Percentiles rank a stretch among this genome's conserved stretches.
These are phyloP conservation scores for Apantesis nais DNA, from an alignment of 2,888 invertebrate species.

Conservation along the genomic window DNA sequence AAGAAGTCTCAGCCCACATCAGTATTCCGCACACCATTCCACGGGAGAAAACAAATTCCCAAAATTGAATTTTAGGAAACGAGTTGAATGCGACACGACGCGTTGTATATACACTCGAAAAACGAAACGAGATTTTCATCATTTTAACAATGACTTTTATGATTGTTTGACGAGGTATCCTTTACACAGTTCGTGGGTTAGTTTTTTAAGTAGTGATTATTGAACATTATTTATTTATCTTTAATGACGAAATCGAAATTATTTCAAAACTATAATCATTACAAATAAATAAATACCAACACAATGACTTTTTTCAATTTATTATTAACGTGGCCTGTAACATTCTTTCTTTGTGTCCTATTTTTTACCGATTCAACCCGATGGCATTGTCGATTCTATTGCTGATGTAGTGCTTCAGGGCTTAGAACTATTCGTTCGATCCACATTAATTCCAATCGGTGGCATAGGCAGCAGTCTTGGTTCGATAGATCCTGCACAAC, in stretches of 20 bases:
- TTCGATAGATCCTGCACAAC: too few relatives aligned
- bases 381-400: too few relatives aligned
- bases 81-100: slow-evolving; percentile 85
- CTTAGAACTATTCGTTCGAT: too few relatives aligned
- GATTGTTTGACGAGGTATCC: slow-evolving; percentile 36
- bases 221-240: background rate
- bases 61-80: slow-evolving; percentile 86
- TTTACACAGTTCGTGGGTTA: slow-evolving; percentile 17
- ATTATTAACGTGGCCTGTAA: too few relatives aligned
- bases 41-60: slow-evolving; percentile 84
- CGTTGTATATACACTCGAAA: slow-evolving; percentile 78
- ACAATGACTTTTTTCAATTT: too few relatives aligned
- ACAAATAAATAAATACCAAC: too few relatives aligned
- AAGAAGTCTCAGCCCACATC: slow-evolving; percentile 67
- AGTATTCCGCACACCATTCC: slow-evolving; percentile 80
- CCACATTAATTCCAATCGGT: too few relatives aligned
- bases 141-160: slow-evolving; percentile 76
- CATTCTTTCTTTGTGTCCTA: too few relatives aligned
- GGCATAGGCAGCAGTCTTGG: too few relatives aligned
- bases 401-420: too few relatives aligned
- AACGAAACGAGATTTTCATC: slow-evolving; percentile 80
- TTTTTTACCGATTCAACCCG: too few relatives aligned
- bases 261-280: too few relatives aligned
- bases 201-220: background rate
- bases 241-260: background rate